A percentile compares a stretch with the other conserved stretches of the same genome.
These are phyloP conservation scores for Coranthus polyacanthus DNA, from an alignment of 2,797 vertebrate genomes.

Conservation along the genomic window DNA sequence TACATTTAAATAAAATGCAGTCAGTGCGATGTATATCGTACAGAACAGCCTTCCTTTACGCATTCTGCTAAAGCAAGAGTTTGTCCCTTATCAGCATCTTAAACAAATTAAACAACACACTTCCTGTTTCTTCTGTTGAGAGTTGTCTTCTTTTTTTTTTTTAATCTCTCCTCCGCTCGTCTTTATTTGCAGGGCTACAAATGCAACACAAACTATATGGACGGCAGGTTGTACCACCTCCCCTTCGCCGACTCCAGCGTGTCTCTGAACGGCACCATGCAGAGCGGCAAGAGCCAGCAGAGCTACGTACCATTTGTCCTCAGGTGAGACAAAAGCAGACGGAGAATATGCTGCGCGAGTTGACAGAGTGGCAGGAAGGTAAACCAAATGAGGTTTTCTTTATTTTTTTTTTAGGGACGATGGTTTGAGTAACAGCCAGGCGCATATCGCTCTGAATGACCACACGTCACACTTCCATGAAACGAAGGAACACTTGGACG, in stretches of 20 bases:
- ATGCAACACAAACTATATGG: conserved; percentile 87
- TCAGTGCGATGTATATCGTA: too few species aligned
- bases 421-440: conserved; percentile 86
- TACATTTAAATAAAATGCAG: too few species aligned
- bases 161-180: conserved; percentile 1
- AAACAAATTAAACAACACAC: too few species aligned
- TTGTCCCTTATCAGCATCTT: too few species aligned
- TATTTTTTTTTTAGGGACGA: conserved; percentile 87
- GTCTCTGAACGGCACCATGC: conserved; percentile 92
- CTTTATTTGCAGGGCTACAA: conserved; percentile 84
- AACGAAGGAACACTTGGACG: conserved; percentile 83
- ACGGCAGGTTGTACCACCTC: conserved; percentile 88
- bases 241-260: conserved; percentile 89
- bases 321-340: conserved; percentile 75
- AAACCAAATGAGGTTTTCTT: conserved; percentile 6
- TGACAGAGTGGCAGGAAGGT: background rate
- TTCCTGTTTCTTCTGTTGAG: too few species aligned
- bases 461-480: conserved; percentile 87
- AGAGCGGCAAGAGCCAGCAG: conserved; percentile 93
- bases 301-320: conserved; percentile 95
- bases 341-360: accelerated
- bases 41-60: too few species aligned
- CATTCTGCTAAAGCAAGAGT: too few species aligned
- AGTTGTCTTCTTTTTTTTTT: background rate
- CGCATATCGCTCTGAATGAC: conserved; percentile 86